These are phyloP conservation scores for Muscicapa adusta DNA, from an alignment of 2,113 vertebrate genomes.

Conservation along the genomic window DNA sequence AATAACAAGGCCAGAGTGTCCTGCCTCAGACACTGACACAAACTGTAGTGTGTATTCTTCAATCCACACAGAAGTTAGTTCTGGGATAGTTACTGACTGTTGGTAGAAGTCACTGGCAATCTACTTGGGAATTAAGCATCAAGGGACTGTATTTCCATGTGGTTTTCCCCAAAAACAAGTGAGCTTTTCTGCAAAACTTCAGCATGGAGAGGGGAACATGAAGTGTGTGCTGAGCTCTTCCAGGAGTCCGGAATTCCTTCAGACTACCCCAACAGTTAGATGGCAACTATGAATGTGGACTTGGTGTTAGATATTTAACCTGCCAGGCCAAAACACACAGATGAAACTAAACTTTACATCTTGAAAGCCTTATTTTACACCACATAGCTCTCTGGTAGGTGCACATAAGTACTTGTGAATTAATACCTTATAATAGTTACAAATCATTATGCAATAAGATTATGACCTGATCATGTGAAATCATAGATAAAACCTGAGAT, in stretches of 20 bases:
- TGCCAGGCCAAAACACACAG: neutral
- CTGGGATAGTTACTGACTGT: neutral
- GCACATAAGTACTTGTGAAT: neutral
- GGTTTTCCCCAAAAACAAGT: neutral
- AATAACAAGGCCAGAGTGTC: constrained; percentile 64
- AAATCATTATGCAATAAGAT: neutral
- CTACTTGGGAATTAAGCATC: neutral
- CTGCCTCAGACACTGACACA: neutral
- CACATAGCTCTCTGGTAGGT: neutral
- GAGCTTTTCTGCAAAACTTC: neutral
- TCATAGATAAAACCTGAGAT: neutral
- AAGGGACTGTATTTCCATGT: neutral
- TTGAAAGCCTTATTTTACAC: neutral
- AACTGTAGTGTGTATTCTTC: neutral
- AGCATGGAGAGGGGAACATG: neutral
- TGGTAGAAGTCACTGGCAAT: neutral
- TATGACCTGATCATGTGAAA: neutral
- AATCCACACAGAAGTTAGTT: neutral
- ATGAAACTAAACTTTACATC: neutral
- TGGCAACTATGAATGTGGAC: neutral
- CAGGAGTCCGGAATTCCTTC: neutral
- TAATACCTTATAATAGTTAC: neutral
- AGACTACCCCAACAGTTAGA: neutral
- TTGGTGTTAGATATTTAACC: neutral
- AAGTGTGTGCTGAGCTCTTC: neutral